Base-by-base conservation (phyloP, 2,797 vertebrate species). In the Pseudomugil gertrudae region DNA sequence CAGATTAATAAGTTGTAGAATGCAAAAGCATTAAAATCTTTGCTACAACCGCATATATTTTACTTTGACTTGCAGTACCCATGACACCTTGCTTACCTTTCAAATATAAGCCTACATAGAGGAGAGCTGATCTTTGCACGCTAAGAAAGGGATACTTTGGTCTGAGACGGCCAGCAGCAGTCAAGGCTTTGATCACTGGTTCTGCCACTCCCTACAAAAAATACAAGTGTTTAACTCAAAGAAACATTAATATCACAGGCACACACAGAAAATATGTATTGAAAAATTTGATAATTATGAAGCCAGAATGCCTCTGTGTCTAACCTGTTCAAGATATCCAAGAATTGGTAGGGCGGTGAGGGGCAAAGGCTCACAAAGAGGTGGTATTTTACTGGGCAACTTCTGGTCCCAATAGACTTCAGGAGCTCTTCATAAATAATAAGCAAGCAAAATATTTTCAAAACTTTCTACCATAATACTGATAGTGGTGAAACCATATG, bases 261-360 rank as follows among this genome's bases (percentile, higher is more conserved):
- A 68, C n/a, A 45, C 36, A 29, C 26, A 27, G n/a, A 3, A 73
- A 54, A 64, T 21, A 38, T 30, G 9, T 13, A 30, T 36, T 54
- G 30, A 1, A 29, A 24, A 38, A 5, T 38, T 27, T 21, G 13
- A 54, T 35, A 9, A 13, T 2, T 10, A n/a, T 17, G 4, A 56
- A 13, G 29, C 26, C 33, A 6, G 3, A n/a, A 24, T 29, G 48
- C 8, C 3, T 15, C 24, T 14, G 47, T 27, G 14, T 24, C 51
- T 72, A 75, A 95, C 98, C 95, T 99, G 98, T 89, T 99, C 96
- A 80, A 99, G 88, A 85, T 98, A 99, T 74, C 97, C 97, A 71
- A 95, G 70, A 29, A 94, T 89, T 71, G 98, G 98, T 69, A 99
- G 95, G 52, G 94, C 94, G 24, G 95, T 96, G 71, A 98, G 92